Conservation (phyloP, 2,113 vertebrate genomes). For the Lagopus muta region DNA sequence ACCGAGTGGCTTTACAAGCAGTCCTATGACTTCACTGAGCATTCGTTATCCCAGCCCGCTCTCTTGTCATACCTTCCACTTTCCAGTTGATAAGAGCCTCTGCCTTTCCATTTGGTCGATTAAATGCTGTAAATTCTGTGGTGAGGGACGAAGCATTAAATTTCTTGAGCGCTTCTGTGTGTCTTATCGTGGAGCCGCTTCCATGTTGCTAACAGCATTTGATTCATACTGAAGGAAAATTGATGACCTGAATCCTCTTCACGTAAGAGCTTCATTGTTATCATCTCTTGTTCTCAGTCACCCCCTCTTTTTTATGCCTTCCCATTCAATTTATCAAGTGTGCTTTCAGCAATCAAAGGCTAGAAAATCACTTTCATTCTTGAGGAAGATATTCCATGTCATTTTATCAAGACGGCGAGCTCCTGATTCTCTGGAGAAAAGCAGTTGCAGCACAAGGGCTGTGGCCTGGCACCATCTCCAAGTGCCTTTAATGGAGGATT, state of each 20-base stretch:
- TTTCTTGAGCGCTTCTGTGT: background rate
- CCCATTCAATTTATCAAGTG: constrained; percentile 52
- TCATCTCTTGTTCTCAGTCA: background rate
- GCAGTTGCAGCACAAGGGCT: background rate
- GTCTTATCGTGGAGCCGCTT: constrained; percentile 22
- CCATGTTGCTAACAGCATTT: constrained; percentile 54
- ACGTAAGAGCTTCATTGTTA: constrained; percentile 46
- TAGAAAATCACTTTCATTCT: constrained; percentile 19
- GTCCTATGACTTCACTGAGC: constrained; percentile 71
- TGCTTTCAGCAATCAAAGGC: constrained; percentile 27
- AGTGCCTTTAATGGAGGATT: background rate
- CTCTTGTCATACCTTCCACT: constrained; percentile 41
- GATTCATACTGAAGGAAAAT: constrained; percentile 66
- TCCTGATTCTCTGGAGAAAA: constrained; percentile 12
- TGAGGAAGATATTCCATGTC: background rate
- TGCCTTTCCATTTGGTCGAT: constrained; percentile 73
- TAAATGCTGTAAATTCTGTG: constrained; percentile 74
- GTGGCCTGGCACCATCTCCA: background rate
- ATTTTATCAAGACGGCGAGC: background rate
- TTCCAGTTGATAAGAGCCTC: constrained; percentile 71
- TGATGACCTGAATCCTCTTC: constrained; percentile 63
- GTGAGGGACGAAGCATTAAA: constrained; percentile 34
- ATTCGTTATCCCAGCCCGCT: constrained; percentile 69
- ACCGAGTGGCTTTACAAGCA: constrained; percentile 41
- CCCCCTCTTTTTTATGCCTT: background rate